phyloP scores from a whole-genome alignment of 2,888 invertebrate genomes.

The Philereme vetulata region DNA sequence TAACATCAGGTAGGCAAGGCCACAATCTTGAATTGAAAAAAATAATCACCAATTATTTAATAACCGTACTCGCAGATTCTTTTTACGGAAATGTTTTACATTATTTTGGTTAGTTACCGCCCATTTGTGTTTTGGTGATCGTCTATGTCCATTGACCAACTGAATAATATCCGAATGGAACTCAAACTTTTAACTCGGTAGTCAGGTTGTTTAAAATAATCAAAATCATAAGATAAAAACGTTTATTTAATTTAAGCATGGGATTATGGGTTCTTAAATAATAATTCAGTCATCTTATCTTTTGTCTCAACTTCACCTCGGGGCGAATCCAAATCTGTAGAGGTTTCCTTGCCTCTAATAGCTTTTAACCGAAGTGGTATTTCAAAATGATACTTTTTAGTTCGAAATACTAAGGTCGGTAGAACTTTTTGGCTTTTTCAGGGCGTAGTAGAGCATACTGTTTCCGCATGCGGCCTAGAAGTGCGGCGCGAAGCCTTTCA shows the following conservation, averaged over 20 bases:
- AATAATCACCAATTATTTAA: no score
- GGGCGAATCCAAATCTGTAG: constrained; percentile 19
- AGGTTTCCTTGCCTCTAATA: constrained; percentile 15
- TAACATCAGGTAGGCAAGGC: no score
- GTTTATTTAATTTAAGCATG: constrained; percentile 11
- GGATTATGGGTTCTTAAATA: constrained; percentile 13
- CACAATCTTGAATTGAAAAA: no score
- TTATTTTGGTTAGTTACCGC: no score
- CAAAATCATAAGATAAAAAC: not conserved
- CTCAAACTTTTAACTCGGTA: no score
- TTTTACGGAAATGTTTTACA: no score
- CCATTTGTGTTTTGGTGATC: no score
- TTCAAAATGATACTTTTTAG: constrained; percentile 14
- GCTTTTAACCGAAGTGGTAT: constrained; percentile 18
- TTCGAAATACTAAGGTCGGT: constrained; percentile 28
- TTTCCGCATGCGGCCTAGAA: constrained; percentile 77
- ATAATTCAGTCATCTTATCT: constrained; percentile 13
- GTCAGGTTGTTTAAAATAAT: no score
- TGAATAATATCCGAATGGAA: no score
- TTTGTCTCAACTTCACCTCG: constrained; percentile 21
- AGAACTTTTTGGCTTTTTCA: constrained; percentile 59
- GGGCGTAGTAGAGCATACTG: constrained; percentile 75
- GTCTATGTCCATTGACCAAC: no score
- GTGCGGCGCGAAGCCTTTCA: constrained; percentile 74
- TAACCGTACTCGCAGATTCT: no score